Base-by-base conservation (phyloP, 30 jellyfish, hydroid and myxozoan genomes). In the Aurelia sp. region DNA sequence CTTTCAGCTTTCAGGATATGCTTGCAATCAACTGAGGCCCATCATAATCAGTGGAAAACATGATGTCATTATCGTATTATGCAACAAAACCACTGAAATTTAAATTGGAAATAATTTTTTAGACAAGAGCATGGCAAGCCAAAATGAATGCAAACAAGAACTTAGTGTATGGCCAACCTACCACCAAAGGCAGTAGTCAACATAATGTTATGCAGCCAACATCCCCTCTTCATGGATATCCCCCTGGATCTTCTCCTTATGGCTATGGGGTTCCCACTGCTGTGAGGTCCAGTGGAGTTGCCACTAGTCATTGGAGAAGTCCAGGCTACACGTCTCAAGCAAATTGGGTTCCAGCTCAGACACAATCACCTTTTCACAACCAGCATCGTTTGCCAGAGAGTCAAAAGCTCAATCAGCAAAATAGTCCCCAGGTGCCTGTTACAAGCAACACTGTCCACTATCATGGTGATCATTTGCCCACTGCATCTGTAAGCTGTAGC, bases 121-220 rank as follows among this genome's bases (percentile, higher is more conserved):
- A 82, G 92, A 82, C 20, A 59, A 50, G 90, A 82, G 92, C 92
- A 82, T 82, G 92, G 92, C 92, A 59, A 68, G 60, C 80, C 21
- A 69, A 60, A 10, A 82, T 82, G 92, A 82, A 72, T 70, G 79
- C 63, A 82, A 82, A 82, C 81, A 74, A 82, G 92, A 82, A 71
- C 68, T 48, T 82, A 69, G 74, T 67, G 82, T 82, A 67, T 82
- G 92, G 92, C 71, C 82, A 82, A 20, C 85, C 85, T 47, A 67
- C 92, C 21, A 70, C 68, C 31, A 63, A 51, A 59, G 38, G 72
- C 35, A 82, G 22, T 59, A 61, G 71, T 31, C 92, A 70, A 63
- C 92, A 82, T 67, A 70, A 82, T 82, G 92, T 82, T 82, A 82
- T 82, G 92, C 92, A 82, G 85, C 92, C 92, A 68, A 82, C 92